These are phyloP conservation scores for Oreochromis niloticus DNA, from an alignment of 2,113 vertebrate genomes.

Conservation along the genomic window DNA sequence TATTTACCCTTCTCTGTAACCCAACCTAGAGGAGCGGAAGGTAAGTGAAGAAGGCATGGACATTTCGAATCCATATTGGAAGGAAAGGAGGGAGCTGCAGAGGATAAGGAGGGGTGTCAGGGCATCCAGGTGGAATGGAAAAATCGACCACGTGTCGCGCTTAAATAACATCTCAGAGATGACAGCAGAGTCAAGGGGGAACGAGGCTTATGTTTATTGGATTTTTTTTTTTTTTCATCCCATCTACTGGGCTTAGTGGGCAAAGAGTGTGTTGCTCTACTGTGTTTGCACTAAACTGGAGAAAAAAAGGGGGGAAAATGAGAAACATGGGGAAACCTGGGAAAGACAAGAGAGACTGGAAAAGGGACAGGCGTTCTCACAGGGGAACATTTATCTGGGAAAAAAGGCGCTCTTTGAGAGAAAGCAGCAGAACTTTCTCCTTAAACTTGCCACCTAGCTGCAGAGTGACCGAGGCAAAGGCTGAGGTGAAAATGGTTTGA, in stretches of 20 bases:
- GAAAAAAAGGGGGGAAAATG: not conserved
- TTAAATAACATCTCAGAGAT: constrained; percentile 50
- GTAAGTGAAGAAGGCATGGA: constrained; percentile 7
- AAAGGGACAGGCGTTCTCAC: not conserved
- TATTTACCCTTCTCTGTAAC: constrained; percentile 60
- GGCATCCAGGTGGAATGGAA: constrained; percentile 37
- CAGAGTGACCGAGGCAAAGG: not conserved
- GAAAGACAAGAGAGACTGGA: not conserved
- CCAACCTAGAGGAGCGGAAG: not conserved
- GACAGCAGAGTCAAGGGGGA: constrained; percentile 17
- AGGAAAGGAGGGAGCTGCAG: not conserved
- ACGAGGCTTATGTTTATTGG: constrained; percentile 50
- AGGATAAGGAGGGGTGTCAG: not conserved
- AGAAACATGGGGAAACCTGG: not conserved
- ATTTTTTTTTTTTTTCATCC: not conserved
- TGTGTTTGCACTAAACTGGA: constrained; percentile 10
- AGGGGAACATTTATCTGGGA: not conserved
- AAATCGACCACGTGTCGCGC: constrained; percentile 36
- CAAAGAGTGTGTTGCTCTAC: not conserved
- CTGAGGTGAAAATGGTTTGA: not conserved
- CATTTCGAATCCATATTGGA: constrained; percentile 28
- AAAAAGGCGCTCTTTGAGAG: not conserved
- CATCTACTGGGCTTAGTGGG: not conserved
- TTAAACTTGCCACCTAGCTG: not conserved
- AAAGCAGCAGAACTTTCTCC: not conserved